Percentiles rank a stretch among this genome's conserved stretches.
Conservation (phyloP, 2,888 invertebrate species). For the Teinopalpus imperialis region DNA sequence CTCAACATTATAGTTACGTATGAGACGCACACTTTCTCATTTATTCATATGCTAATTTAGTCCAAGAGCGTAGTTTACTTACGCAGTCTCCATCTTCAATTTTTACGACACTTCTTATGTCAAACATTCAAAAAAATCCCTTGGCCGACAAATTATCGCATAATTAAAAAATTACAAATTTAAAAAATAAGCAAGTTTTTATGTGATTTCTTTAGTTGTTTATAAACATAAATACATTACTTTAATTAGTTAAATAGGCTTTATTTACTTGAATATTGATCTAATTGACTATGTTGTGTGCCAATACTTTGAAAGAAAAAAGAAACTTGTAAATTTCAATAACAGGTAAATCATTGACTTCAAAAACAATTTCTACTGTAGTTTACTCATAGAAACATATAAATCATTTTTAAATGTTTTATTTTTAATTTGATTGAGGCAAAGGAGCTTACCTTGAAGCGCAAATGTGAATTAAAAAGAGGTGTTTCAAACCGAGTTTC, state of each 20-base stretch:
- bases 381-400: slow-evolving; percentile 1
- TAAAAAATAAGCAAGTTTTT: no score
- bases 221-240: no score
- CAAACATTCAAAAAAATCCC: no score
- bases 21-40: slow-evolving; percentile 14
- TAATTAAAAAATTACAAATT: background rate
- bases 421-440: slow-evolving; percentile 3
- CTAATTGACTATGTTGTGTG: no score
- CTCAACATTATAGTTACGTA: slow-evolving; percentile 3
- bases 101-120: background rate
- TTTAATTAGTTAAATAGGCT: no score
- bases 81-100: background rate
- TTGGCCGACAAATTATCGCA: no score
- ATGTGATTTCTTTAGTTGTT: no score
- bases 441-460: slow-evolving; percentile 20
- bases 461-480: slow-evolving; percentile 11
- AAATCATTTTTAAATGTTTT: slow-evolving; percentile 7
- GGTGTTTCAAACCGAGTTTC: slow-evolving; percentile 18
- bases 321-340: no score
- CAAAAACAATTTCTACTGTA: no score
- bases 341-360: no score
- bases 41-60: slow-evolving; percentile 13
- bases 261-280: no score
- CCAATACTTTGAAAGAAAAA: no score
- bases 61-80: slow-evolving; percentile 3